A percentile compares a stretch with the other conserved stretches of the same genome.
phyloP scores from a whole-genome alignment of 2,888 invertebrate species.

The Drosophila villosipedis region DNA sequence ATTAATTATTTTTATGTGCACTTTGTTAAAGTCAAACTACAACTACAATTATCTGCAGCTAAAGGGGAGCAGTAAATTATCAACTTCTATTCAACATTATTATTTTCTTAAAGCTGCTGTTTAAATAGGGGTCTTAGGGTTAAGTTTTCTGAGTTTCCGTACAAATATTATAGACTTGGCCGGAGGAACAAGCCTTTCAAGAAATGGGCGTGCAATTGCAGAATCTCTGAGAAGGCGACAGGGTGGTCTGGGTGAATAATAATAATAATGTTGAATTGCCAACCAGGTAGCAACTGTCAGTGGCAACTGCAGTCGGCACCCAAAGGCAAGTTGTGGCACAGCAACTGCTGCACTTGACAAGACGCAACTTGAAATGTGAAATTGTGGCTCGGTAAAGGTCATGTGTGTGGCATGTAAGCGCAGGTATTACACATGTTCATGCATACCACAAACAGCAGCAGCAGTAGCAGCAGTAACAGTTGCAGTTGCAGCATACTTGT shows the following conservation, averaged over 20 bases:
- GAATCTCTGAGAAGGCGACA: background rate
- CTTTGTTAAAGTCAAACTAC: background rate
- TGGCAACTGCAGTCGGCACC: background rate
- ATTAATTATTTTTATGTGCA: too few species aligned
- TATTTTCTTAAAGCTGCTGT: background rate
- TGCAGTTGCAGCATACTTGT: slow-evolving; percentile 27
- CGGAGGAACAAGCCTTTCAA: background rate
- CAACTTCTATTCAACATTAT: background rate
- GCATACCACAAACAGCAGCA: slow-evolving; percentile 5
- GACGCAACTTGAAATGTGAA: slow-evolving; percentile 3
- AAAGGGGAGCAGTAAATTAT: background rate
- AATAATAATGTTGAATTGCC: slow-evolving; percentile 10
- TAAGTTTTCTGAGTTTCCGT: background rate
- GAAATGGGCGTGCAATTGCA: background rate
- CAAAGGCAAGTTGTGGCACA: background rate
- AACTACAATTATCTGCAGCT: background rate
- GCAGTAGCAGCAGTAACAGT: slow-evolving; percentile 32
- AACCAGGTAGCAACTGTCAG: slow-evolving; percentile 26
- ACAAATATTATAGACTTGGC: background rate
- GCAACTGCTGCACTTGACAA: slow-evolving; percentile 35
- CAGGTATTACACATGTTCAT: slow-evolving; percentile 18
- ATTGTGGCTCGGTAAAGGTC: slow-evolving; percentile 2
- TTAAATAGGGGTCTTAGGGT: background rate
- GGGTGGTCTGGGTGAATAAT: background rate
- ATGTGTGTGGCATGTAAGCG: background rate